Conservation (phyloP, 2,888 invertebrate genomes). For the Drosophila glabriapex region DNA sequence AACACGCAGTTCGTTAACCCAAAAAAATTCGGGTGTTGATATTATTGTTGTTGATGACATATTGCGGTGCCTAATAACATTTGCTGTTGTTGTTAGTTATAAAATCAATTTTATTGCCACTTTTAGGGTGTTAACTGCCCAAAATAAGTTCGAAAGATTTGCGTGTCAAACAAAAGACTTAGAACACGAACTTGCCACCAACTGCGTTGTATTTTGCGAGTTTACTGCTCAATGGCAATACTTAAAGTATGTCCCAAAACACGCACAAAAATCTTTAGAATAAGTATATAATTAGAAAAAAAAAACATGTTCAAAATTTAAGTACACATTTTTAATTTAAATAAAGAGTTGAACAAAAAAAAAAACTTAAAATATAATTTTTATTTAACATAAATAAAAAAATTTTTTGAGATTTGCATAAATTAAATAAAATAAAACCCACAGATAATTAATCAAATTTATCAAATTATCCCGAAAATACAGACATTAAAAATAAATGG, state of each 20-base stretch:
- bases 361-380: neutral
- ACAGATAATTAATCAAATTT: neutral
- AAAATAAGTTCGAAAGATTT: conserved; percentile 39
- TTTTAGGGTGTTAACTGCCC: conserved; percentile 59
- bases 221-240: conserved; percentile 28
- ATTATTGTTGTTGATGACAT: conserved; percentile 34
- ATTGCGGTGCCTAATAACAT: conserved; percentile 32
- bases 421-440: neutral
- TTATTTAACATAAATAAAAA: neutral
- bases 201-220: conserved; percentile 21
- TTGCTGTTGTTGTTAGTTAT: conserved; percentile 41
- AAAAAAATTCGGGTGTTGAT: conserved; percentile 17
- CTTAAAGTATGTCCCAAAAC: conserved; percentile 20
- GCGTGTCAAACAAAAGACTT: conserved; percentile 72
- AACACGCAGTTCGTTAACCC: conserved; percentile 71
- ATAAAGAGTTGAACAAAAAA: neutral
- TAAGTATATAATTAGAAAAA: neutral
- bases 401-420: neutral
- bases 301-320: neutral
- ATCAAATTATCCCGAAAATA: neutral
- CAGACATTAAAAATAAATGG: neutral
- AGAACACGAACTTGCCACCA: conserved; percentile 68
- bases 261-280: conserved; percentile 25
- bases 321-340: neutral
- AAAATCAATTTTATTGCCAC: conserved; percentile 62